A percentile compares a stretch with the other conserved stretches of the same genome.
phyloP scores from a whole-genome alignment of 2,888 invertebrate species.

The Atrina japonica region DNA sequence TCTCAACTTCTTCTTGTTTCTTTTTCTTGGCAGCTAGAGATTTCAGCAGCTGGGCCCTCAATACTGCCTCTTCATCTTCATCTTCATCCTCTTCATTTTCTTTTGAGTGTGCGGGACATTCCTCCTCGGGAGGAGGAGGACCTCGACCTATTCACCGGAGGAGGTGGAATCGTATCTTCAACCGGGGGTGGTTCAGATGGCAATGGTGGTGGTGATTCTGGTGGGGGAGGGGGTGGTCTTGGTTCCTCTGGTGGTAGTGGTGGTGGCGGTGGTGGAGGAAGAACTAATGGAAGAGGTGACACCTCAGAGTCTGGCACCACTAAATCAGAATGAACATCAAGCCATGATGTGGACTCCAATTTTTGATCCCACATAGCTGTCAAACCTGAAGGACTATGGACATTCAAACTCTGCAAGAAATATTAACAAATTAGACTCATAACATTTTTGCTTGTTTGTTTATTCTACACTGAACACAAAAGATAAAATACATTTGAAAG shows the following conservation, averaged over 20 bases:
- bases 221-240: constrained; percentile 57
- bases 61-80: constrained; percentile 60
- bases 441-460: no score
- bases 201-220: constrained; percentile 50
- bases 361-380: neutral
- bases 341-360: no score
- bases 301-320: no score
- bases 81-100: constrained; percentile 65
- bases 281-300: neutral
- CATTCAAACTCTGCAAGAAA: no score
- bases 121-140: constrained; percentile 34
- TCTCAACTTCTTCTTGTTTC: constrained; percentile 50
- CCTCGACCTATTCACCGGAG: no score
- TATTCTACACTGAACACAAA: no score
- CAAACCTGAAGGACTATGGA: neutral
- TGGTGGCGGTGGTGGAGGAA: constrained; percentile 52
- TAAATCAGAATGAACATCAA: no score
- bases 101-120: constrained; percentile 15
- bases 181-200: constrained; percentile 40
- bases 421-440: no score
- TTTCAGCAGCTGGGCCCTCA: constrained; percentile 68
- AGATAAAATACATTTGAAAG: no score
- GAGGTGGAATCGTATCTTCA: constrained; percentile 81
- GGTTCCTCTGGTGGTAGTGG: constrained; percentile 53
- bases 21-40: constrained; percentile 61